phyloP scores from a whole-genome alignment of 2,113 vertebrate species.

The Sigmodon hispidus region DNA sequence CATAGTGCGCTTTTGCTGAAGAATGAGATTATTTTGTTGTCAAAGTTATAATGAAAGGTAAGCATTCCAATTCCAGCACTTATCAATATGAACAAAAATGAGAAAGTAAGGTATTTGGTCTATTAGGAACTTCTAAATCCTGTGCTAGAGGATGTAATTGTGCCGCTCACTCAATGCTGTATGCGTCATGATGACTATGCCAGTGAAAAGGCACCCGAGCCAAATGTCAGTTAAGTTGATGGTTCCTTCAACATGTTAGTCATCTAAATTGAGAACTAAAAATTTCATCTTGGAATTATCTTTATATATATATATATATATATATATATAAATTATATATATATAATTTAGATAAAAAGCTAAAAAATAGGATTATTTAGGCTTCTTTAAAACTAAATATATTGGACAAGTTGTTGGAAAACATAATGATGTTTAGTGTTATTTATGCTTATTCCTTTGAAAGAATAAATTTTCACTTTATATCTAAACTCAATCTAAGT shows the following conservation, averaged over 20 bases:
- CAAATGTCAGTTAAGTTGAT: neutral
- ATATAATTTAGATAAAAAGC: neutral
- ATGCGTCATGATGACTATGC: neutral
- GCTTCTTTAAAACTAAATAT: neutral
- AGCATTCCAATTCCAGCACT: neutral
- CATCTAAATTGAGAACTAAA: neutral
- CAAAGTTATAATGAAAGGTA: neutral
- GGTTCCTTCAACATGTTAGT: neutral
- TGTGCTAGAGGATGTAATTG: neutral
- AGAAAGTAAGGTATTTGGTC: neutral
- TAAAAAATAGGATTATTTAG: constrained; percentile 11
- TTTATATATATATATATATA: neutral
- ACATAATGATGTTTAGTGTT: constrained; percentile 10
- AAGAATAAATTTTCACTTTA: neutral
- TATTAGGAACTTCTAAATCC: neutral
- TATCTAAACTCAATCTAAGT: neutral
- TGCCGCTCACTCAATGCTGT: neutral
- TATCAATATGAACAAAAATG: neutral
- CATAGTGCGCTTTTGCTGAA: neutral
- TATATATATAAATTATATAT: neutral
- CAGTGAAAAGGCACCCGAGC: neutral
- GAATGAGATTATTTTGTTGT: neutral
- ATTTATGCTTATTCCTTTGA: neutral
- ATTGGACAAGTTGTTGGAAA: neutral
- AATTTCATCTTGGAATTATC: neutral